A percentile compares a stretch with the other conserved stretches of the same genome.
These are phyloP conservation scores for Polyergus mexicanus DNA, from an alignment of 1,140 invertebrate species.

Conservation along the genomic window DNA sequence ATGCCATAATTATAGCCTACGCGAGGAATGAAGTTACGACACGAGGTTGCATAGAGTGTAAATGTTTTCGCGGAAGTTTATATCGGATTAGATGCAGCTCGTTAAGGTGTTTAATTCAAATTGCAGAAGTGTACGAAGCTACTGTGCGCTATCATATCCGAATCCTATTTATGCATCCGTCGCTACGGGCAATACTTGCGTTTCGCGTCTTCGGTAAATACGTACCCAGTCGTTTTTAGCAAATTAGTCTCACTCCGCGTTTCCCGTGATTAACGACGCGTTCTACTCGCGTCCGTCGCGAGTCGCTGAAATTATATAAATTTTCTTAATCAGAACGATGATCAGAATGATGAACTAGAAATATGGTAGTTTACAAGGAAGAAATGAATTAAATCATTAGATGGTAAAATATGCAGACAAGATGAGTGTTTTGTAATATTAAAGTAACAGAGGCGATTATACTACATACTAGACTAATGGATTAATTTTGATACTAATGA, in stretches of 20 bases:
- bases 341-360: neutral
- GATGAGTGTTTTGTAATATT: neutral
- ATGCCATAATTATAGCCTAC: constrained; percentile 52
- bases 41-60: constrained; percentile 40
- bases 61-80: constrained; percentile 61
- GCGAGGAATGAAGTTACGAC: constrained; percentile 53
- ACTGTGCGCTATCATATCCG: constrained; percentile 53
- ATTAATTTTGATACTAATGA: neutral
- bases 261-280: constrained; percentile 51
- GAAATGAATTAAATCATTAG: constrained; percentile 36
- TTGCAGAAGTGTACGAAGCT: constrained; percentile 57
- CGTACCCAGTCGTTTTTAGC: constrained; percentile 36
- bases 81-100: constrained; percentile 60
- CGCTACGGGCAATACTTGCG: neutral
- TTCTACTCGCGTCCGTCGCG: neutral
- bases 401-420: neutral
- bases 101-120: constrained; percentile 64
- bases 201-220: constrained; percentile 25
- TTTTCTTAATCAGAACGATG: constrained; percentile 12
- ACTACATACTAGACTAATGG: neutral
- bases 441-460: neutral
- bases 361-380: neutral
- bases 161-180: constrained; percentile 53
- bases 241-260: constrained; percentile 30
- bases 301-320: neutral